Base-by-base conservation (phyloP, 2,888 invertebrate species). In the Entomobrya multifasciata region DNA sequence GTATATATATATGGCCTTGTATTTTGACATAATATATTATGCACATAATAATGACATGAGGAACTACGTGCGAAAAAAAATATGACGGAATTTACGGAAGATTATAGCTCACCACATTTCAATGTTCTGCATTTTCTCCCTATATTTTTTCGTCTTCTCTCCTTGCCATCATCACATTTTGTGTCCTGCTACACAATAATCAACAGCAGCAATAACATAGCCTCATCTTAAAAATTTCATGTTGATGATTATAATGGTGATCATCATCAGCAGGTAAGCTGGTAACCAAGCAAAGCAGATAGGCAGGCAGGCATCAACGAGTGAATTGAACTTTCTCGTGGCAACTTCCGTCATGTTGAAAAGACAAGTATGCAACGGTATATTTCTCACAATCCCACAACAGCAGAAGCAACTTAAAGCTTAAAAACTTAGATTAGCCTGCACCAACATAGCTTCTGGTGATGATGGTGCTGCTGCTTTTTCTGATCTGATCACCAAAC, bases 271-370 rank as follows among this genome's bases (percentile, higher is more conserved):
- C 62, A 36, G 30, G n/a, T 47, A 41, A 11, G 20, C 52, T 65
- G 27, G 62, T n/a, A 60, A 22, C 36, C 41, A 76, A 41, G 55
- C 15, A 30, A n/a, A 52, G 25, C 20, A 49, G 52, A 49, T 44
- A 80, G 30, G 62, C 72, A 79, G 49, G 76, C 62, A 82, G 77
- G 57, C 78, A 81, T 87, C 87, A 87, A 80, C 87, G 87, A 88
- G 88, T 86, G 86, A 88, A 88, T 87, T 88, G 88, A 88, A 88
- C 88, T 89, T 89, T 89, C 87, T 87, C 89, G 87, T 89, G 86
- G 85, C 77, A 81, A 88, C 89, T 89, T 89, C 89, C 89, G 89
- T 89, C 89, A 89, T 87, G 89, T 89, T 83, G 85, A 84, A 87
- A 87, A 87, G 88, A 81, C 88, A 85, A 80, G 85, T 86, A 82